These are phyloP conservation scores for Dynastes maya DNA, from an alignment of 2,888 invertebrate genomes.

Conservation along the genomic window DNA sequence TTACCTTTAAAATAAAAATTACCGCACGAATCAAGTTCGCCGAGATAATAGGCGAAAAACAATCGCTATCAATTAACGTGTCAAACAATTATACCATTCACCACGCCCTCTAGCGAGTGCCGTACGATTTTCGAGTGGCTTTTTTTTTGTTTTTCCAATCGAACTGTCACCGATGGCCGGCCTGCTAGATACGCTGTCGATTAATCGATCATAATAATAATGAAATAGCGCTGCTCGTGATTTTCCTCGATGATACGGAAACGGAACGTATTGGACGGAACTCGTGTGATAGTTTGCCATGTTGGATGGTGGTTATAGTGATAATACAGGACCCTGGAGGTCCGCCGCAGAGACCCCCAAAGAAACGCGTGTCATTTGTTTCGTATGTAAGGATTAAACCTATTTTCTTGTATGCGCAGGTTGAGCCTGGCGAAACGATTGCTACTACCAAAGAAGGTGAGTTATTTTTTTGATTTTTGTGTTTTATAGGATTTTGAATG, in stretches of 20 bases:
- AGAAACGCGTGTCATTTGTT: constrained; percentile 65
- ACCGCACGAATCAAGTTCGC: too few species aligned
- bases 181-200: too few species aligned
- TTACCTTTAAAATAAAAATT: too few species aligned
- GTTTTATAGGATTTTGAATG: too few species aligned
- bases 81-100: not conserved
- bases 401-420: constrained; percentile 66
- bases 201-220: too few species aligned
- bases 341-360: constrained; percentile 66
- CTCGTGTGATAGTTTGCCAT: constrained; percentile 59
- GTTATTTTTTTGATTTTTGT: constrained; percentile 58
- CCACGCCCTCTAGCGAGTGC: too few species aligned
- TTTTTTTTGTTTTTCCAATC: too few species aligned
- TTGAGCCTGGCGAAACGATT: constrained; percentile 83
- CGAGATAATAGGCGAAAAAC: too few species aligned
- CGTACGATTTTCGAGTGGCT: too few species aligned
- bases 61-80: not conserved
- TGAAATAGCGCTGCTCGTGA: too few species aligned
- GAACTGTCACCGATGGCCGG: too few species aligned
- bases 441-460: constrained; percentile 92
- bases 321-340: constrained; percentile 75
- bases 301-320: constrained; percentile 81
- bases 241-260: too few species aligned
- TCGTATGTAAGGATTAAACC: constrained; percentile 68
- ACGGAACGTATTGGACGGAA: constrained; percentile 9